Conservation (phyloP, 2,113 vertebrate genomes). For the Heterochromis multidens region DNA sequence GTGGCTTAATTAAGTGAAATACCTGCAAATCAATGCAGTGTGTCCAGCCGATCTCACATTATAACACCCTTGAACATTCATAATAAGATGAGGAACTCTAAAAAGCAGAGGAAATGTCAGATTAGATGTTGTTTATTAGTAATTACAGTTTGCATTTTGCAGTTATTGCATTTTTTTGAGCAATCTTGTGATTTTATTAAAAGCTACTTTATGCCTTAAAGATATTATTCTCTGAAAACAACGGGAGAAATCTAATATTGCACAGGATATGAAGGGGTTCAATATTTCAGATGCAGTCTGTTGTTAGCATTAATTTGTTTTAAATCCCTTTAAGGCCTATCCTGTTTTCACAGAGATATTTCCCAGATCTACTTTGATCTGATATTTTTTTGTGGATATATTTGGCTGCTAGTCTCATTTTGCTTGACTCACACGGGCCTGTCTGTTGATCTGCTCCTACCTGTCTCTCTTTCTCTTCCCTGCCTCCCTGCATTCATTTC, state of each 20-base stretch:
- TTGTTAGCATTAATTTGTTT: conserved; percentile 61
- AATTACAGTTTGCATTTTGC: conserved; percentile 17
- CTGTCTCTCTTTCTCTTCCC: neutral
- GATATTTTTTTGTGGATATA: conserved; percentile 25
- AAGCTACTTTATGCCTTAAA: conserved; percentile 26
- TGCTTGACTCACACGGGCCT: neutral
- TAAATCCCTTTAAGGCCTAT: conserved; percentile 41
- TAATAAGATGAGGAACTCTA: neutral
- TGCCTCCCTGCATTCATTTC: conserved; percentile 21
- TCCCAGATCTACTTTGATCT: conserved; percentile 36
- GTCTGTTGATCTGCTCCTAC: neutral
- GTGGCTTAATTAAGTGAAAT: neutral
- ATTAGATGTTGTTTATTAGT: conserved; percentile 37
- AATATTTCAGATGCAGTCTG: conserved; percentile 30
- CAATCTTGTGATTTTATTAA: conserved; percentile 36
- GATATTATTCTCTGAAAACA: conserved; percentile 23
- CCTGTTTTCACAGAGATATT: conserved; percentile 54
- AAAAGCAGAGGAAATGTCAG: conserved; percentile 2
- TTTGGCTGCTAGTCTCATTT: conserved; percentile 25
- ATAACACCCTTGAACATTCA: neutral
- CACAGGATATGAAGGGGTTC: conserved; percentile 59
- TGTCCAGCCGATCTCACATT: neutral
- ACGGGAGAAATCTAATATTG: conserved; percentile 51
- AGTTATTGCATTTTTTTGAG: conserved; percentile 29
- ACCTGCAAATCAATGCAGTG: neutral